Evolutionary conservation across 92 coral and sea anemone genomes (phyloP).

Genomic region (Anthopleura xanthogrammica): DNA sequence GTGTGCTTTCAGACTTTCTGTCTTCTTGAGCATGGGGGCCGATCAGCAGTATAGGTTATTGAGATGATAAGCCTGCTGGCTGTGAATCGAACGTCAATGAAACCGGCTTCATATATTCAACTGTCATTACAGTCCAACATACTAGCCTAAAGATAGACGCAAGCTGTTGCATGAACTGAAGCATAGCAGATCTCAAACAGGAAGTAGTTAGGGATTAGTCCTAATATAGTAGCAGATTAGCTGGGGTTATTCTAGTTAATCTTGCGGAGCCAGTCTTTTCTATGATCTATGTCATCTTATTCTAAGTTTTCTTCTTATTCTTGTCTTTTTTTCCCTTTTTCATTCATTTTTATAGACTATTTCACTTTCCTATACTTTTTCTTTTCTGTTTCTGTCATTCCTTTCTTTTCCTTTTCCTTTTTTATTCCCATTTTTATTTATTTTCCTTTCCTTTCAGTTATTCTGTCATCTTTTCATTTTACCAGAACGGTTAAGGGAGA

Average conservation of each 20-base stretch:
- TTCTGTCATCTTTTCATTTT: neutral
- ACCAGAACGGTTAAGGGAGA: too few species aligned
- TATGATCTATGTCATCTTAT: neutral
- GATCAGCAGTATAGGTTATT: neutral
- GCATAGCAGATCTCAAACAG: too few species aligned
- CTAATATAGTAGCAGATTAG: too few species aligned
- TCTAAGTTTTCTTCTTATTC: neutral
- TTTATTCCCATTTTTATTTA: neutral
- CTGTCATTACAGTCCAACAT: too few species aligned
- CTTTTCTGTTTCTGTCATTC: neutral
- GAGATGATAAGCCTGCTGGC: neutral
- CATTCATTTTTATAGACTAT: neutral
- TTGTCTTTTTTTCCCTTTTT: neutral
- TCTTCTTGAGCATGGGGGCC: neutral
- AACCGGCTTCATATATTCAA: neutral
- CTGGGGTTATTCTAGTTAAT: too few species aligned
- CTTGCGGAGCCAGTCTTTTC: neutral
- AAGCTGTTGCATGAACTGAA: too few species aligned
- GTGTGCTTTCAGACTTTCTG: neutral
- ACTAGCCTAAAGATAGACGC: too few species aligned
- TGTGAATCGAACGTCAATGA: neutral
- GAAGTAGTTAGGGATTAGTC: too few species aligned
- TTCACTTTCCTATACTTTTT: neutral
- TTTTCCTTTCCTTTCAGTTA: neutral
- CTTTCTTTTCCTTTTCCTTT: neutral